These are phyloP conservation scores for Campoplex nolae DNA, from an alignment of 2,888 invertebrate genomes.

Conservation along the genomic window DNA sequence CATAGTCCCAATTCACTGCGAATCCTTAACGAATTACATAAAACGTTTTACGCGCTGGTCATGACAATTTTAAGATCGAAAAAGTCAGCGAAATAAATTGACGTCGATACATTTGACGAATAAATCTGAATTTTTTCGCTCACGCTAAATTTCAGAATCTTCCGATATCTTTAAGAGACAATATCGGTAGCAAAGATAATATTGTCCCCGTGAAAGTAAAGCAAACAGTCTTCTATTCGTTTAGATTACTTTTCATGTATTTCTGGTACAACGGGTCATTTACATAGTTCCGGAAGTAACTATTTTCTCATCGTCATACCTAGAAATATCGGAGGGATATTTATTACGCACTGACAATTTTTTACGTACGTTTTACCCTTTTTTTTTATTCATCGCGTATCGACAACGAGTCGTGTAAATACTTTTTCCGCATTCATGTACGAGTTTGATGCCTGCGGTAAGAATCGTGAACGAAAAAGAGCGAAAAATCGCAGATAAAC, in stretches of 20 bases:
- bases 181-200: neutral
- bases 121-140: neutral
- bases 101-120: conserved; percentile 25
- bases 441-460: conserved; percentile 1
- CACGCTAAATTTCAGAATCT: neutral
- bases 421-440: neutral
- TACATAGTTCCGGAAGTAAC: conserved; percentile 16
- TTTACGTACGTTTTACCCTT: too few relatives aligned
- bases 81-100: conserved; percentile 7
- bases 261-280: conserved; percentile 30
- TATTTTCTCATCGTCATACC: conserved; percentile 46
- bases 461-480: conserved; percentile 15
- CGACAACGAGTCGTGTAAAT: neutral
- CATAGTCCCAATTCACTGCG: neutral
- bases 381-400: too few relatives aligned
- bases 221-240: neutral
- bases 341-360: neutral
- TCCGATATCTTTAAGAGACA: conserved; percentile 21
- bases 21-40: neutral
- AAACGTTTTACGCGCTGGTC: neutral
- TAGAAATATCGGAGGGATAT: conserved; percentile 2
- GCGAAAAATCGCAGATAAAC: conserved; percentile 13
- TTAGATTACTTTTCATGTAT: conserved; percentile 1
- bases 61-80: neutral
- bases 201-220: conserved; percentile 4